Evolutionary conservation across 53 echinoderm and acorn worm species (phyloP).

Genomic region (Temnopleurus reevesii): DNA sequence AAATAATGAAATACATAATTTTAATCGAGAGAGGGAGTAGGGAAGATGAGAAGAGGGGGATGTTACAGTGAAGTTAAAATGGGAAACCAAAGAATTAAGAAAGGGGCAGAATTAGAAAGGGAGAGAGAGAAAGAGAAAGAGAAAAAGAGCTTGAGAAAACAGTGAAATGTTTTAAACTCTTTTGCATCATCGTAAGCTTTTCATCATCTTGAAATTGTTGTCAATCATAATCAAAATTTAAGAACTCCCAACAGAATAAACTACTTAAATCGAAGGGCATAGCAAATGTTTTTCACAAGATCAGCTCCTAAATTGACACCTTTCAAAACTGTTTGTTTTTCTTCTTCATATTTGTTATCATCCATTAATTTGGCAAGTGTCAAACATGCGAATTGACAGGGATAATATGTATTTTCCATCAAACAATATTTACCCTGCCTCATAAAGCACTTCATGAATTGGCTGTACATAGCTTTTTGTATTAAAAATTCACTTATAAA

Average conservation of each 20-base stretch:
- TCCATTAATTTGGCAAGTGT: background rate
- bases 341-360: background rate
- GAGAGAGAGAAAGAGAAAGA: background rate
- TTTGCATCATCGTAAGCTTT: too few species aligned
- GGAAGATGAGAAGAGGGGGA: background rate
- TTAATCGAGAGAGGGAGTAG: too few species aligned
- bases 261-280: too few species aligned
- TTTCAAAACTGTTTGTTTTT: conserved; percentile 11
- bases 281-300: too few species aligned
- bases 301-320: conserved; percentile 12
- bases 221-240: too few species aligned
- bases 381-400: background rate
- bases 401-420: background rate
- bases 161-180: too few species aligned
- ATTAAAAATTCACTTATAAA: too few species aligned
- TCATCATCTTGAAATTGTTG: too few species aligned
- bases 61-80: background rate
- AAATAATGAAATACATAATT: background rate
- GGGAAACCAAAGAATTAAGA: too few species aligned
- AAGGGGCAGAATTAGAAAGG: background rate
- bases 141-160: background rate
- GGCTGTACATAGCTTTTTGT: too few species aligned
- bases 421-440: background rate
- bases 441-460: too few species aligned
- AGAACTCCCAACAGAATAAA: too few species aligned